Base-by-base conservation (phyloP, 1,140 invertebrate species). In the Leptestheria dahalacensis region DNA sequence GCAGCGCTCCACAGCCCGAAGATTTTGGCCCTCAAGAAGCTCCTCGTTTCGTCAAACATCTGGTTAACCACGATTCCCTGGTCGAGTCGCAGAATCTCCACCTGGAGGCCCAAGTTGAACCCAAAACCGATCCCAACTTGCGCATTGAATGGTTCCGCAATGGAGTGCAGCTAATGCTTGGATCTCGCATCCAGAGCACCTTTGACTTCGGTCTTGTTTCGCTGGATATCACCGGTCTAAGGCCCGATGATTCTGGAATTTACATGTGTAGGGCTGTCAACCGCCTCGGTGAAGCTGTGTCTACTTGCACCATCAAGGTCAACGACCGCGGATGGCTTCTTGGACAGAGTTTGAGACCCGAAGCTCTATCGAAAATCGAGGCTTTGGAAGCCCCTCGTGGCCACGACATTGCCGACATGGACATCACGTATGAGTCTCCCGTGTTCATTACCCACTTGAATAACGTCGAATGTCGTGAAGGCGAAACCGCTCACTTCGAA, bases 231-330 rank as follows among this genome's bases (percentile, higher is more conserved):
- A 88, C 88, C 68, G 82, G 87, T 21, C 67, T 92, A 26, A 78
- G 92, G 65, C 75, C 81, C 28, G 89, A 93, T 68, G 92, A 97
- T 74, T 88, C 88, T 10, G 92, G 90, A 28, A 90, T 95, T 68
- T 96, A 96, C 66, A 91, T 88, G 2, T 95, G 91, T 72, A 89
- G 91, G 74, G 90, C 91, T 3, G 88, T 82, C 3, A 95, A 95
- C 70, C 73, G 86, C 56, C 75, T 88, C 53, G 92, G 92, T 21
- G 88, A 95, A 77, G 91, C 91, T 55, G 86, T 91, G 23, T 91
- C 90, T 3, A 95, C 90, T 0, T 85, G 87, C 64, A 88, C 85
- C 1, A 77, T 96, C 46, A 93, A 93, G 73, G 86, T 95, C 66
- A 84, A 86, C 75, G 75, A 73, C 73, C 68, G 69, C 47, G 85